These are phyloP conservation scores for Epistrophella euchroma DNA, from an alignment of 2,888 invertebrate species.

Conservation along the genomic window DNA sequence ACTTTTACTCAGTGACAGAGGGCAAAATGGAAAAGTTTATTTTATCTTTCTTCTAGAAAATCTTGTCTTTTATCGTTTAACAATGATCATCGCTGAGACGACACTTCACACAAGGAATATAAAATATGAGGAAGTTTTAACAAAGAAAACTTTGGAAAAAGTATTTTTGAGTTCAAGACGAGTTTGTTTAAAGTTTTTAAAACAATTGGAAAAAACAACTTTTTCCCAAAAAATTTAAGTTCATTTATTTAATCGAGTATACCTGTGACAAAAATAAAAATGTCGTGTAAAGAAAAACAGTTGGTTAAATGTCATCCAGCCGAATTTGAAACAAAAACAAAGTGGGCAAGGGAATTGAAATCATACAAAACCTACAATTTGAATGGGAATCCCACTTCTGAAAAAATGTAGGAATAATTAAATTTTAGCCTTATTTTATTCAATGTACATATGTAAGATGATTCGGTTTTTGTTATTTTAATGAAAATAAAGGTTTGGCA, in stretches of 20 bases:
- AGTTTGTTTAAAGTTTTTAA: slow-evolving; percentile 20
- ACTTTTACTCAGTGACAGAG: slow-evolving; percentile 7
- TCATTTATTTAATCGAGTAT: neutral
- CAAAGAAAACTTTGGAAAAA: neutral
- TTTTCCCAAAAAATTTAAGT: neutral
- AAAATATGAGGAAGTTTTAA: neutral
- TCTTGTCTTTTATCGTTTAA: neutral
- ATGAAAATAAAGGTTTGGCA: too few relatives aligned
- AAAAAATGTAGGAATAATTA: too few relatives aligned
- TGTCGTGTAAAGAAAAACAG: neutral
- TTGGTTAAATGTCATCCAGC: neutral
- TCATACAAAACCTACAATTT: too few relatives aligned
- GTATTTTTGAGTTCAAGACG: slow-evolving; percentile 4
- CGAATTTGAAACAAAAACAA: neutral
- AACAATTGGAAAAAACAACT: neutral
- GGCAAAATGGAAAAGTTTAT: neutral
- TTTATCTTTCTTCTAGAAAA: slow-evolving; percentile 6
- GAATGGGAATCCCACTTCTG: neutral
- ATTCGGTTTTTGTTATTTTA: too few relatives aligned
- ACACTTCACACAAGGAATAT: neutral
- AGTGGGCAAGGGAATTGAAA: neutral
- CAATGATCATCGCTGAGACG: slow-evolving; percentile 20
- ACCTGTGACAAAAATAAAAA: neutral
- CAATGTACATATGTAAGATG: too few relatives aligned
- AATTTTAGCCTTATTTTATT: too few relatives aligned